phyloP scores from a whole-genome alignment of 2,113 vertebrate species.

The Aphelocoma coerulescens region DNA sequence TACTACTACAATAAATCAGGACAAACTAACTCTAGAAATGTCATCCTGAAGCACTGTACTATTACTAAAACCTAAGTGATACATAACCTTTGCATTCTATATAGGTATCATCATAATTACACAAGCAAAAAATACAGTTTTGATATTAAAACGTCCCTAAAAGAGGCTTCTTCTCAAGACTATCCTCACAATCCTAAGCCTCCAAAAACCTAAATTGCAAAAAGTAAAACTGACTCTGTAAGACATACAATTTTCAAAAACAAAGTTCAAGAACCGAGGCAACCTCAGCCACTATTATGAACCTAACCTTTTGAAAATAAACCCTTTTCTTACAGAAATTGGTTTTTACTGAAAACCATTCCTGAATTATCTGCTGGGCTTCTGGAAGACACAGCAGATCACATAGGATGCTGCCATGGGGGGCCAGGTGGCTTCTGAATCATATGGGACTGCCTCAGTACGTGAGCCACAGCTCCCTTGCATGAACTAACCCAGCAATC shows the following conservation, averaged over 20 bases:
- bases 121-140: neutral
- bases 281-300: neutral
- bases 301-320: neutral
- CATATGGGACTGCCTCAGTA: neutral
- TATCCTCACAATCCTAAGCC: neutral
- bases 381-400: neutral
- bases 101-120: neutral
- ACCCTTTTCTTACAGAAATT: neutral
- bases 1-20: neutral
- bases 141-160: neutral
- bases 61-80: neutral
- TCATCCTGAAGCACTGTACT: neutral
- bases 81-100: neutral
- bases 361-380: neutral
- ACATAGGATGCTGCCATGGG: rapidly evolving
- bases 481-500: neutral
- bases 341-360: neutral
- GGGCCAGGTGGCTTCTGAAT: neutral
- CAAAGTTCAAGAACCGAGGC: neutral
- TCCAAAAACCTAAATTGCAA: neutral
- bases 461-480: neutral
- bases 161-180: neutral
- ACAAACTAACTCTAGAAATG: neutral
- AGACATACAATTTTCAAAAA: neutral
- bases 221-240: neutral